Conservation (phyloP, 2,888 invertebrate species). For the Apotomis betuletana region DNA sequence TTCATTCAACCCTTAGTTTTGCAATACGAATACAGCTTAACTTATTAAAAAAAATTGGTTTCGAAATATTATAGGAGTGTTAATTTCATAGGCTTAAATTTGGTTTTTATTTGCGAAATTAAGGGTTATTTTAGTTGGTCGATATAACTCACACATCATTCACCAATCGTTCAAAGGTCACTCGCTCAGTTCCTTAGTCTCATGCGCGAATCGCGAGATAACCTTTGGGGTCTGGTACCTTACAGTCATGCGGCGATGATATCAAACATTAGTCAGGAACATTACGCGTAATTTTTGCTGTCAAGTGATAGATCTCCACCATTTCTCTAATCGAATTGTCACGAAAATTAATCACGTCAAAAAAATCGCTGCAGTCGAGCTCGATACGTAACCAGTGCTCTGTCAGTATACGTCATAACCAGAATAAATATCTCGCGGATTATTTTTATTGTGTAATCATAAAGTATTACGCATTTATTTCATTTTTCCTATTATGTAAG, state of each 20-base stretch:
- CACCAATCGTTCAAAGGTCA: constrained; percentile 28
- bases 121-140: background rate
- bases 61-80: background rate
- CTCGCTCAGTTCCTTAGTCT: constrained; percentile 11
- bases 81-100: background rate
- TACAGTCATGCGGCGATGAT: background rate
- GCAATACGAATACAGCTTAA: background rate
- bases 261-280: no score
- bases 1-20: background rate
- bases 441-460: constrained; percentile 26
- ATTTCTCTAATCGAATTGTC: no score
- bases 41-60: no score
- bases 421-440: constrained; percentile 16
- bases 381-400: no score
- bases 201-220: constrained; percentile 22
- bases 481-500: constrained; percentile 16
- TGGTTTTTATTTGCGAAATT: background rate
- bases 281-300: background rate
- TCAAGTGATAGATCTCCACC: background rate
- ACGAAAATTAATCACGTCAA: no score
- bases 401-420: no score
- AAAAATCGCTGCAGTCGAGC: no score
- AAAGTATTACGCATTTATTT: constrained; percentile 36
- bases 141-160: constrained; percentile 10
- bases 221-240: constrained; percentile 19